Percentiles rank a stretch among this genome's conserved stretches.
Evolutionary conservation across 2,113 vertebrate genomes (phyloP).

Genomic region (Sebastes schlegelii): DNA sequence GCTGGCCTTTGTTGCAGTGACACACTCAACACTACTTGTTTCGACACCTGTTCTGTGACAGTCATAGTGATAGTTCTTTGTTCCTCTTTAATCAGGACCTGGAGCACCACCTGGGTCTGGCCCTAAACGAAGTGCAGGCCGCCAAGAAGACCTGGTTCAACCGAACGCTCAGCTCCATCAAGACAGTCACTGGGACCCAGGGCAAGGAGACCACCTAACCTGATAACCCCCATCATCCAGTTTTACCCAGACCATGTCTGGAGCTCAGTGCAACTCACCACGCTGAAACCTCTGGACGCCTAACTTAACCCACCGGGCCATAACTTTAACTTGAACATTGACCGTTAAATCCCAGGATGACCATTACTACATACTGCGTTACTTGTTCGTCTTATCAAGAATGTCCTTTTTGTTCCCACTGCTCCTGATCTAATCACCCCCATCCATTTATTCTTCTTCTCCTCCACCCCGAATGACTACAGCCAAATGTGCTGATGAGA

Average conservation of each 20-base stretch:
- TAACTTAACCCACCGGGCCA: constrained; percentile 42
- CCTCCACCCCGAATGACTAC: constrained; percentile 45
- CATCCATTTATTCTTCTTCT: background rate
- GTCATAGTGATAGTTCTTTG: background rate
- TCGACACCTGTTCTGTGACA: background rate
- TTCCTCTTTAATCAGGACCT: constrained; percentile 86
- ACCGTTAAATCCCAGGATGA: constrained; percentile 57
- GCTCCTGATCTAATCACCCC: constrained; percentile 47
- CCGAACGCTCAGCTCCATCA: constrained; percentile 98
- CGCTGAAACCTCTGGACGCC: constrained; percentile 34
- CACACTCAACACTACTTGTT: background rate
- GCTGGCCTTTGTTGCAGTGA: too few species aligned
- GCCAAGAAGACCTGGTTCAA: constrained; percentile 99
- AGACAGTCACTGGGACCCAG: constrained; percentile 97
- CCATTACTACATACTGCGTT: constrained; percentile 50
- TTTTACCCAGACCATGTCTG: constrained; percentile 28
- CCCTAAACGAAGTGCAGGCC: constrained; percentile 96
- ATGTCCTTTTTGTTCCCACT: constrained; percentile 13
- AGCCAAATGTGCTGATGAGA: constrained; percentile 57
- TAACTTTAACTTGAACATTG: constrained; percentile 61
- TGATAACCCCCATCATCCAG: background rate
- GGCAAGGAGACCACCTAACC: constrained; percentile 96
- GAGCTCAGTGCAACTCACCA: constrained; percentile 36
- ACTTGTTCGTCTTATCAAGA: constrained; percentile 23
- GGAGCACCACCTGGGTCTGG: constrained; percentile 96